These are phyloP conservation scores for Amazona vittata DNA, from an alignment of 2,113 vertebrate species.

Conservation along the genomic window DNA sequence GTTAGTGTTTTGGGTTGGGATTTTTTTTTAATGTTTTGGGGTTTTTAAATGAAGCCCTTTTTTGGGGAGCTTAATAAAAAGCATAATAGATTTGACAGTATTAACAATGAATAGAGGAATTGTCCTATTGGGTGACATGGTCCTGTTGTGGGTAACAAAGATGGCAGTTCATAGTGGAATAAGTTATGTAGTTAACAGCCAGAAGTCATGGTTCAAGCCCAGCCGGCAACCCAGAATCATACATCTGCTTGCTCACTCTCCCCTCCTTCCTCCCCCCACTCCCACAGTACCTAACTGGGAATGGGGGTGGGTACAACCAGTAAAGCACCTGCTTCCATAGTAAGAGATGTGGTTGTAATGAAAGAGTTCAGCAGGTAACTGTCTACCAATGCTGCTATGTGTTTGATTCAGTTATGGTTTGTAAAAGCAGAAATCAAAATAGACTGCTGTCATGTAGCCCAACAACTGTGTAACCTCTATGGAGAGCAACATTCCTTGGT, in stretches of 20 bases:
- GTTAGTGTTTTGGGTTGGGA: background rate
- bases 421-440: background rate
- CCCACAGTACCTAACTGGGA: background rate
- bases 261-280: too few relatives aligned
- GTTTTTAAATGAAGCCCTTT: background rate
- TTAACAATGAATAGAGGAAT: background rate
- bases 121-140: too few relatives aligned
- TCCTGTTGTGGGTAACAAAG: background rate
- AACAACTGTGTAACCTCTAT: background rate
- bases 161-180: background rate
- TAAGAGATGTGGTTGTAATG: background rate
- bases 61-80: background rate
- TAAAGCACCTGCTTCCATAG: background rate
- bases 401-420: background rate
- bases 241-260: too few relatives aligned
- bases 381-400: background rate
- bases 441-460: background rate
- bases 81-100: accelerated
- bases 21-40: accelerated
- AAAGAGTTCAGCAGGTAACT: background rate
- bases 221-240: too few relatives aligned
- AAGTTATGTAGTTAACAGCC: background rate
- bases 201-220: background rate
- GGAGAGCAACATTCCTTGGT: background rate
- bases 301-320: background rate